phyloP scores from a whole-genome alignment of 2,797 vertebrate genomes.

The Propithecus perrieri region DNA sequence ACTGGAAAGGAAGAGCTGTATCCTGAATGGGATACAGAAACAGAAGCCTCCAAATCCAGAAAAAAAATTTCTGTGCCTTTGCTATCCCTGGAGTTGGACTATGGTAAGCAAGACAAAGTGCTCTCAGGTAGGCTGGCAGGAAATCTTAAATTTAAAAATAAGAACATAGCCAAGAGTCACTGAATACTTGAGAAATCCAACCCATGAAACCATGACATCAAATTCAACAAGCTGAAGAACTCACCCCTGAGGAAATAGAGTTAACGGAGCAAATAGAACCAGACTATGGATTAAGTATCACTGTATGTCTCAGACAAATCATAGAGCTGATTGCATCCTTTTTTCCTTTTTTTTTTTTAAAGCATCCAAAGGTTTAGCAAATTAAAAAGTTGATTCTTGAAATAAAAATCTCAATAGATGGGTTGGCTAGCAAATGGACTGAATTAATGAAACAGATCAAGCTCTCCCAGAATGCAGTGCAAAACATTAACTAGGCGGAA shows the following conservation, averaged over 20 bases:
- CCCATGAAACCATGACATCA: background rate
- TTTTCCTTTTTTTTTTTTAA: background rate
- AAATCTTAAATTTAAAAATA: background rate
- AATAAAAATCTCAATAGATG: conserved; percentile 16
- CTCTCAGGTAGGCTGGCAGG: background rate
- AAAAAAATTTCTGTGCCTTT: background rate
- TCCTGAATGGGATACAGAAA: background rate
- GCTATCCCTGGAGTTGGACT: background rate
- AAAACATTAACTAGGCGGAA: background rate
- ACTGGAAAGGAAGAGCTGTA: background rate
- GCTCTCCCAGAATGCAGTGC: background rate
- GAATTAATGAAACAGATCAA: background rate
- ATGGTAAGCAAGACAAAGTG: too few relatives aligned
- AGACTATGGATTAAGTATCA: background rate
- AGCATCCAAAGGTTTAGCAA: background rate
- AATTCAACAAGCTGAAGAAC: background rate
- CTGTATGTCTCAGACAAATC: background rate
- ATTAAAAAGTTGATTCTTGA: background rate
- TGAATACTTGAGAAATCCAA: background rate
- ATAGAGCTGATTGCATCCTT: background rate
- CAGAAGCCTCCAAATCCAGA: background rate
- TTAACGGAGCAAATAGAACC: background rate
- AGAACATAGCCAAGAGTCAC: background rate
- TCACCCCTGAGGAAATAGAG: background rate
- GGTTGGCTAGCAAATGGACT: background rate